Percentiles rank a stretch among this genome's conserved stretches.
phyloP scores from a whole-genome alignment of 2,888 invertebrate genomes.

The Caenorhabditis zanzibari region DNA sequence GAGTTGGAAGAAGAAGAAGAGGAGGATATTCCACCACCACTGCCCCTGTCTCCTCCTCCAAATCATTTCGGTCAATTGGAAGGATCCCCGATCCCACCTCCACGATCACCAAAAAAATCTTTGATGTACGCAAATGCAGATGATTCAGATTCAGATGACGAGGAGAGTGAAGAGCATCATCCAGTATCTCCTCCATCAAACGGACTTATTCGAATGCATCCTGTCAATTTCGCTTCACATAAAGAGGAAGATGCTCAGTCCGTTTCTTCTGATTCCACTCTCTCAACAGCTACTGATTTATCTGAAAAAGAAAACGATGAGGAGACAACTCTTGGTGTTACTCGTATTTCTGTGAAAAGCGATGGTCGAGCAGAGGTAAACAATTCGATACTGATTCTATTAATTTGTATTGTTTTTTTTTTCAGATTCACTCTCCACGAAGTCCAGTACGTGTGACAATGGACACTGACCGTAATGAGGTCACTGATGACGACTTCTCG shows the following conservation, averaged over 20 bases:
- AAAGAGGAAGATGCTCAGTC: conserved; percentile 41
- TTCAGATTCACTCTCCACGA: conserved; percentile 63
- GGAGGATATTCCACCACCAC: conserved; percentile 52
- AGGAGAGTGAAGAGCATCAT: conserved; percentile 42
- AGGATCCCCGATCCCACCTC: conserved; percentile 58
- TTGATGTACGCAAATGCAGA: conserved; percentile 60
- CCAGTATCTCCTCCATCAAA: conserved; percentile 20
- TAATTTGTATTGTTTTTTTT: neutral
- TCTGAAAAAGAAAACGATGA: conserved; percentile 47
- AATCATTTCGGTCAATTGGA: conserved; percentile 22
- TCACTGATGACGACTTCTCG: conserved; percentile 66
- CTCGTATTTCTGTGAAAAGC: conserved; percentile 64
- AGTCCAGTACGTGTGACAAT: conserved; percentile 58
- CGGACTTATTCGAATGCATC: conserved; percentile 58
- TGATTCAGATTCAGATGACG: conserved; percentile 55
- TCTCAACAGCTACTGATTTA: conserved; percentile 34
- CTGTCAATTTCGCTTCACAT: conserved; percentile 55
- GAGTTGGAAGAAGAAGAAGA: conserved; percentile 6
- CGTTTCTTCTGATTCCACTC: conserved; percentile 21
- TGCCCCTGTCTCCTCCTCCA: conserved; percentile 53
- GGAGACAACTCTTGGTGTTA: conserved; percentile 39
- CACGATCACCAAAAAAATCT: conserved; percentile 54
- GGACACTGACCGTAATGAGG: conserved; percentile 56
- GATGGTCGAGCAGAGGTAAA: conserved; percentile 63
- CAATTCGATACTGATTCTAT: conserved; percentile 1